phyloP scores from a whole-genome alignment of 1,140 invertebrate species.

The Drosophila persimilis region DNA sequence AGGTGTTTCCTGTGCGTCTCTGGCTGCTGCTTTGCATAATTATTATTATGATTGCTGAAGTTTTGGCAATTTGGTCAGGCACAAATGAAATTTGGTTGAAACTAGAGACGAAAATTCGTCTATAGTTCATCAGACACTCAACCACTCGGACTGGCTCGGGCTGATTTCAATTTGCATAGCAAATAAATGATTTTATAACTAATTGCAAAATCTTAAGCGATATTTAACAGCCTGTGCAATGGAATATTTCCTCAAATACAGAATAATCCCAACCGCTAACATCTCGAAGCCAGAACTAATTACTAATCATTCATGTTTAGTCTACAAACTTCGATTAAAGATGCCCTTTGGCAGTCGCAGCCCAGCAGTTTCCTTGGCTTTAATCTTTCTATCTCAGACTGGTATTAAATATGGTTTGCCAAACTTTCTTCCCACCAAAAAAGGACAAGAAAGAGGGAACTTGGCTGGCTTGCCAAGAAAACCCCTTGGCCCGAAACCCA shows the following conservation, averaged over 20 bases:
- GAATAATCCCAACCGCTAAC: no score
- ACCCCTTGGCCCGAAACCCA: not conserved
- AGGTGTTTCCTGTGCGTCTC: constrained; percentile 47
- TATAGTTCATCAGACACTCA: constrained; percentile 8
- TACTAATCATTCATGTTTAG: no score
- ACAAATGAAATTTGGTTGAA: constrained; percentile 48
- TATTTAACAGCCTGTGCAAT: constrained; percentile 11
- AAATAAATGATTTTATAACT: constrained; percentile 54
- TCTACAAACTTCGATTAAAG: no score
- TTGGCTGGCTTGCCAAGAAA: constrained; percentile 33
- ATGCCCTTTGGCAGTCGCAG: no score
- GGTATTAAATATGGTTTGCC: constrained; percentile 10
- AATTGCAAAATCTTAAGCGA: constrained; percentile 30
- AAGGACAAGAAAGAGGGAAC: not conserved
- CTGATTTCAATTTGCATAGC: constrained; percentile 37
- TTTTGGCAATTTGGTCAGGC: constrained; percentile 54
- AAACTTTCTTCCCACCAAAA: not conserved
- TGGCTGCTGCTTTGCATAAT: constrained; percentile 64
- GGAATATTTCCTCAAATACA: constrained; percentile 12
- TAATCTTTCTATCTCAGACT: constrained; percentile 18
- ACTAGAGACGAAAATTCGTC: constrained; percentile 16
- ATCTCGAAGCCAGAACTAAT: no score
- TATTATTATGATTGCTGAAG: constrained; percentile 70
- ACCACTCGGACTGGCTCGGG: not conserved
- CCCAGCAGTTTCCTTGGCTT: not conserved